phyloP scores from a whole-genome alignment of 2,888 invertebrate species.

The Lasioglossum vierecki region DNA sequence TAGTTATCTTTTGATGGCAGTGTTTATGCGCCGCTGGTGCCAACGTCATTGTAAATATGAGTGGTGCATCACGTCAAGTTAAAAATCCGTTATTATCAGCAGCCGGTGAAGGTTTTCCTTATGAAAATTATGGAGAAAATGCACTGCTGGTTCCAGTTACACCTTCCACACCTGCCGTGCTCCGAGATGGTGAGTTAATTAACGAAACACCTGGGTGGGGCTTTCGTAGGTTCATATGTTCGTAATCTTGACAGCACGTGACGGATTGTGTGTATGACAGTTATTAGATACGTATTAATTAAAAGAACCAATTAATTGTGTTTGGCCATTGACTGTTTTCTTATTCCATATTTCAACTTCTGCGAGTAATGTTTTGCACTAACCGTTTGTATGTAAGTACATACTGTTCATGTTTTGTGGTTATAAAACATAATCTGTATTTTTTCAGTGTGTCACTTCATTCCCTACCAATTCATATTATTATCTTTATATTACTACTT shows the following conservation, averaged over 20 bases:
- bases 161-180: slow-evolving; percentile 78
- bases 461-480: not conserved
- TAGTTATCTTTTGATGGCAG: slow-evolving; percentile 61
- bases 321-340: not conserved
- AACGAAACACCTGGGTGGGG: slow-evolving; percentile 68
- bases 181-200: slow-evolving; percentile 79
- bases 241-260: slow-evolving; percentile 12
- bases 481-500: not conserved
- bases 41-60: slow-evolving; percentile 73
- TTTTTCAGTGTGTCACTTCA: not conserved
- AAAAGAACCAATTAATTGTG: not conserved
- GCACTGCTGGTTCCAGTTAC: slow-evolving; percentile 89
- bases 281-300: not conserved
- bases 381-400: slow-evolving; percentile 40
- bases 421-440: not conserved
- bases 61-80: slow-evolving; percentile 84
- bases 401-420: slow-evolving; percentile 6
- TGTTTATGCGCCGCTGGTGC: slow-evolving; percentile 35
- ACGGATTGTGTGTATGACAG: not conserved
- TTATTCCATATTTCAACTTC: not conserved
- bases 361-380: not conserved
- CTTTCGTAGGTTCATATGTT: slow-evolving; percentile 37
- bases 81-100: slow-evolving; percentile 90
- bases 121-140: slow-evolving; percentile 90
- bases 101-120: slow-evolving; percentile 89